These are phyloP conservation scores for Asobara japonica DNA, from an alignment of 1,140 invertebrate genomes.

Conservation along the genomic window DNA sequence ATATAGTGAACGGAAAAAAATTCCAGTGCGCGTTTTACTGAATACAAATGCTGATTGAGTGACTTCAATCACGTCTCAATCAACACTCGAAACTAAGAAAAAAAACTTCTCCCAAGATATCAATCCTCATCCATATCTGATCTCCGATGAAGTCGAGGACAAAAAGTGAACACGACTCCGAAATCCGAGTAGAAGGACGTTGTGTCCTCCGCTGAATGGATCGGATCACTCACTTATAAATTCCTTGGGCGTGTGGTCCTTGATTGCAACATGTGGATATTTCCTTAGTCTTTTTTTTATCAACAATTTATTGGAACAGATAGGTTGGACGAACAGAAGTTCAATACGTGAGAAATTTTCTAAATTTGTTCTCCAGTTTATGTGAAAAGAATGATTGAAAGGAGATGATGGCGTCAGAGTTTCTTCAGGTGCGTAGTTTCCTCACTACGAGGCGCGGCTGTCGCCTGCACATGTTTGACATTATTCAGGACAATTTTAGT, in stretches of 20 bases:
- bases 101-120: not conserved
- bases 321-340: too few species aligned
- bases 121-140: not conserved
- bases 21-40: too few species aligned
- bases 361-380: not conserved
- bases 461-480: too few species aligned
- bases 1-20: too few species aligned
- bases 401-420: too few species aligned
- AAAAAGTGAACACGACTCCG: conserved; percentile 1
- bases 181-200: conserved; percentile 26
- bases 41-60: not conserved
- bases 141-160: conserved; percentile 15
- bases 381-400: too few species aligned
- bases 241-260: conserved; percentile 5
- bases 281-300: not conserved
- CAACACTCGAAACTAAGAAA: not conserved
- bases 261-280: not conserved
- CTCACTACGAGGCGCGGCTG: too few species aligned
- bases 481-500: too few species aligned
- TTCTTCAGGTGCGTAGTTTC: too few species aligned
- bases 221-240: not conserved
- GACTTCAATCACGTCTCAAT: not conserved
- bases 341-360: not conserved
- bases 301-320: too few species aligned
- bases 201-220: conserved; percentile 8